Base-by-base conservation (phyloP, 2,888 invertebrate species). In the Drosophila colorata region DNA sequence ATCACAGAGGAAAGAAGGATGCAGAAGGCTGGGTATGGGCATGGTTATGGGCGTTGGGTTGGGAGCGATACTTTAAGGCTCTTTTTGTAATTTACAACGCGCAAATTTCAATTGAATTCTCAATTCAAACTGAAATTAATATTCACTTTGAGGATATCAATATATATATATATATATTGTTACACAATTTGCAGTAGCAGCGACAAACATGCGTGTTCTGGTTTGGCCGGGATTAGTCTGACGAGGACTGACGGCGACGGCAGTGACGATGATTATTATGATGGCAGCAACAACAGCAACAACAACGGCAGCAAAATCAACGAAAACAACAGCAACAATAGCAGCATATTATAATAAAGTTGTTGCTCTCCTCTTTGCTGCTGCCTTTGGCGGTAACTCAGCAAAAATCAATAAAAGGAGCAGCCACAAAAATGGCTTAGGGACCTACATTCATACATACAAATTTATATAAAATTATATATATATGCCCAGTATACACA, bases 51-150 rank as follows among this genome's bases (percentile, higher is more conserved):
- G 31, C 7, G 2, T 11, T 11, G 41, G 14, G 16, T 44, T 16
- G 43, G 41, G 14, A 18, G 60, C 69, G 51, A 43, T 37, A 69
- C 57, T 58, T 64, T 37, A 69, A 46, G 53, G 53, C 41, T 52
- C 41, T 52, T 65, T 52, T 53, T 53, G 41, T n/a, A n/a, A 37
- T 60, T 38, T 25, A 55, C 31, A 60, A 44, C 25, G 58, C 49
- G 49, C 25, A 28, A 48, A 58, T 78, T 67, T 46, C 80, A 71
- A 78, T 78, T 71, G 68, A 78, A 64, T 75, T 70, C 57, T 69
- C 74, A 72, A 83, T 72, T 65, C 47, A 65, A 81, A 75, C 80
- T 80, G 67, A 83, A 81, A 83, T 83, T 83, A 83, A 80, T 83
- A 80, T 83, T 80, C 83, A 80, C 69, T 74, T 82, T 74, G 69